These are phyloP conservation scores for Grammomys surdaster DNA, from an alignment of 2,113 vertebrate species.

Conservation along the genomic window DNA sequence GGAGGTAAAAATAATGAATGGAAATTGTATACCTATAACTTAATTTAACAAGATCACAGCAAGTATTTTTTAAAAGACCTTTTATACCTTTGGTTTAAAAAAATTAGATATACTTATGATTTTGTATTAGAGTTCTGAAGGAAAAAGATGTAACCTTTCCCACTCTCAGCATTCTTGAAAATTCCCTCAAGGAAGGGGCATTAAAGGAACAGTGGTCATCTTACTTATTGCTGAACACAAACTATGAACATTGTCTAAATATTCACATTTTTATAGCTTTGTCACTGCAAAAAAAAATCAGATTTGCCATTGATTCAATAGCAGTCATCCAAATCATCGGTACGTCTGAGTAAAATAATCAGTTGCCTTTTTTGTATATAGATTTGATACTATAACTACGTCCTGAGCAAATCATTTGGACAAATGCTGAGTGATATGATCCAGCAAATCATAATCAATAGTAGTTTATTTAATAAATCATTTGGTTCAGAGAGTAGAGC, in stretches of 20 bases:
- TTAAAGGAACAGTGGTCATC: background rate
- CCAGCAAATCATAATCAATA: conserved; percentile 66
- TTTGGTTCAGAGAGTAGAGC: conserved; percentile 51
- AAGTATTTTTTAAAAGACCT: background rate
- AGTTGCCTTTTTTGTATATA: background rate
- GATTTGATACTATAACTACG: background rate
- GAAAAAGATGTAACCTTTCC: background rate
- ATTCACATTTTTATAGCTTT: background rate
- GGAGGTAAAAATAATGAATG: conserved; percentile 8
- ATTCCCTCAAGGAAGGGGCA: background rate
- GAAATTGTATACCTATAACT: background rate
- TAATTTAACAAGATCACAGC: background rate
- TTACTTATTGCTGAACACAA: background rate
- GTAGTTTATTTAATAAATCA: conserved; percentile 55
- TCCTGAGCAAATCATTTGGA: conserved; percentile 36
- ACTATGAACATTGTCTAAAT: background rate
- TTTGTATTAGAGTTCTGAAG: background rate
- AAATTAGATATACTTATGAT: background rate
- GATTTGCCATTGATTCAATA: background rate
- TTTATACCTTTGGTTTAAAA: background rate
- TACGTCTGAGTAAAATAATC: background rate
- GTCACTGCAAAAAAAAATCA: background rate
- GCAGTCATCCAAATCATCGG: background rate
- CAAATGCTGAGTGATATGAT: conserved; percentile 29
- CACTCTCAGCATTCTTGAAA: background rate